Base-by-base conservation (phyloP, 1,140 invertebrate genomes). In the Drosophila asahinai region DNA sequence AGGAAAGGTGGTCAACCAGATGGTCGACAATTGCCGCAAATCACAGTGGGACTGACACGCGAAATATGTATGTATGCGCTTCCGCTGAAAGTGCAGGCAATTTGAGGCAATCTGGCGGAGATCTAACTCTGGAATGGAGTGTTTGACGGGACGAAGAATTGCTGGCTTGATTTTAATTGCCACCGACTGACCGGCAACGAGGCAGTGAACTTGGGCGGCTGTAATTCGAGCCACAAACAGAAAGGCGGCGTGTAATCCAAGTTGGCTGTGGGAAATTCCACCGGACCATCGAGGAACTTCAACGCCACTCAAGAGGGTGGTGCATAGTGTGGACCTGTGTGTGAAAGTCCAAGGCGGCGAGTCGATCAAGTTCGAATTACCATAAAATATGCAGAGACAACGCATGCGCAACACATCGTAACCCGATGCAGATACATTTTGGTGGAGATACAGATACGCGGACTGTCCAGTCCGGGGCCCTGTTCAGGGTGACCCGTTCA, bases 381-480 rank as follows among this genome's bases (percentile, higher is more conserved):
- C 84, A 87, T 87, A 87, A 89, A 65, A 87, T 83, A 87, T 87
- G 83, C 81, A 87, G 68, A 80, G 58, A 63, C 71, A 83, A 64
- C 72, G 81, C 81, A 82, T 86, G 82, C 82, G 83, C 82, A 86
- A 86, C 83, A 83, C 77, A 72, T 83, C 81, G 83, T 83, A 80
- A 77, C 79, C 59, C 51, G 59, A 75, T 71, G 63, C 80, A 74
- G 64, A 47, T 61, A 60, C 65, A 54, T 63, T 66, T 52, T 74
- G 33, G 45, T 47, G 49, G 30, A 71, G 48, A 60, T 81, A 55
- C 59, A 74, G 77, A 80, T 81, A 81, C 47, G 57, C 22, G 49
- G 58, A 42, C 45, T 77, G 48, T 61, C 60, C 59, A 59, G 68
- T 58, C 66, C 47, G 76, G 27, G 76, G 27, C 52, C 33, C 66